Evolutionary conservation across 2,797 vertebrate genomes (phyloP), one percentile per base, ranked within the genome.

Genomic region (Jordanella pulchra): DNA sequence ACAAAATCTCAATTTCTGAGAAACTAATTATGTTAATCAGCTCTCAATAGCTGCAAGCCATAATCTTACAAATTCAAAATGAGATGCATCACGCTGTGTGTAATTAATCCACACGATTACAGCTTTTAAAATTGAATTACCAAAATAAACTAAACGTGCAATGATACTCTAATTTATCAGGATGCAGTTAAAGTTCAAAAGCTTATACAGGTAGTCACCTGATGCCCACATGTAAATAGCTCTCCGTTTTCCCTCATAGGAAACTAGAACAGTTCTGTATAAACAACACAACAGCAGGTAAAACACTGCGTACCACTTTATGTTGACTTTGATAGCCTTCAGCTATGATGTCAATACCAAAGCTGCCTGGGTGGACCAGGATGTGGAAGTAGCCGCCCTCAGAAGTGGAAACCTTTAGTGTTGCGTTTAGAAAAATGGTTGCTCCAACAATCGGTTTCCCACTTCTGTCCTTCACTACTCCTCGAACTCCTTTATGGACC

Each of bases 401-500:
- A 75, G 90, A 86, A 0, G 95, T 96, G 64, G 87, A 94, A 10
- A 99, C 93, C 68, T 91, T 95, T 76, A 97, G 89, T 14, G 95
- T 94, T 55, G 96, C 95, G 15, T 97, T 97, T 74, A 99, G 84
- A 9, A 98, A 91, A 53, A 99, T 95, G 81, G 95, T 89, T 1
- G 97, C 97, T 63, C 96, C 97, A 51, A 94, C 92, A 53, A 99
- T 93, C 3, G 97, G 94, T 83, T 96, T 98, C 69, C 97, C 96
- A 50, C 90, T 96, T 86, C 94, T 97, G 86, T 99, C 98, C 88
- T 92, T 95, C 71, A 98, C 97, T 69, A 96, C 83, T 0, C 97
- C 97, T 58, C 95, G 96, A 69, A 99, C 93, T n/a, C 98, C 98
- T 86, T 99, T 99, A 70, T 99, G 97, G 72, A 97, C 97, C 97